Percentiles rank a stretch among this genome's conserved stretches.
phyloP scores from a whole-genome alignment of 2,113 vertebrate species.

The Chamaetylas fuelleborni region DNA sequence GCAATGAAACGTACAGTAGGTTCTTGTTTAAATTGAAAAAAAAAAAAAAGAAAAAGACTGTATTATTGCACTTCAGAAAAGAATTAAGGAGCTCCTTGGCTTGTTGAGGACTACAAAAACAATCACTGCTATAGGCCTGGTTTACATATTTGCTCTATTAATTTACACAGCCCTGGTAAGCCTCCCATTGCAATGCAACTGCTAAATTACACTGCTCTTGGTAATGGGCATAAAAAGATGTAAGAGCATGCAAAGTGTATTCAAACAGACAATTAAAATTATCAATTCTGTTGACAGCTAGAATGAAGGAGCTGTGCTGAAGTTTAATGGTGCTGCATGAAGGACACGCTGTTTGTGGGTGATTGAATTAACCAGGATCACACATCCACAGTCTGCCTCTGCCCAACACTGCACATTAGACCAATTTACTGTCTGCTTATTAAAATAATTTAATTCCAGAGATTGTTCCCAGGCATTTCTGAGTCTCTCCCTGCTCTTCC shows the following conservation, averaged over 20 bases:
- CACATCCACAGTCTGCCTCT: not conserved
- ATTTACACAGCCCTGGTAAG: conserved; percentile 59
- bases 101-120: conserved; percentile 66
- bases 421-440: conserved; percentile 44
- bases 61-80: conserved; percentile 51
- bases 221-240: conserved; percentile 44
- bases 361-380: conserved; percentile 51
- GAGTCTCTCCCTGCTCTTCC: not conserved
- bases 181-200: conserved; percentile 14
- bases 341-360: not conserved
- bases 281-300: conserved; percentile 52
- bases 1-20: conserved; percentile 21
- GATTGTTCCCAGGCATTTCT: conserved; percentile 20
- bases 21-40: conserved; percentile 62
- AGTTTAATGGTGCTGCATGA: not conserved
- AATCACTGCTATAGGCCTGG: conserved; percentile 59
- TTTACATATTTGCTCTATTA: conserved; percentile 70
- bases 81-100: conserved; percentile 68
- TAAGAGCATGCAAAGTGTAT: conserved; percentile 14
- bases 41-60: not conserved
- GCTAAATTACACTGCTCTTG: conserved; percentile 57
- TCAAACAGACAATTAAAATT: conserved; percentile 60
- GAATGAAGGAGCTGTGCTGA: conserved; percentile 38
- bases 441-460: conserved; percentile 39
- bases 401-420: not conserved